Conservation (phyloP, 2,888 invertebrate species). For the Bombyx huttoni region DNA sequence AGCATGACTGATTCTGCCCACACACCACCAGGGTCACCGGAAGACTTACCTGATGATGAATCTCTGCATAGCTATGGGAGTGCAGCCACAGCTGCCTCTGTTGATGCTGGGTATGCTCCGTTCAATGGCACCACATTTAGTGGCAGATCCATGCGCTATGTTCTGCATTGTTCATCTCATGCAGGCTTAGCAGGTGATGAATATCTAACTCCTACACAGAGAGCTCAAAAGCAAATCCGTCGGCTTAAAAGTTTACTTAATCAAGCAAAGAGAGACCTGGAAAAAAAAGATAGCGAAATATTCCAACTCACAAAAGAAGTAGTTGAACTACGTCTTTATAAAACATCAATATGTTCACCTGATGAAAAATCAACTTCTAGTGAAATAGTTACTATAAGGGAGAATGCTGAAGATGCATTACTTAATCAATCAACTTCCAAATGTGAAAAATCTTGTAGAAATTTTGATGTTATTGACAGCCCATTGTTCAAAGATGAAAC, state of each 20-base stretch:
- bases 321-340: conserved; percentile 84
- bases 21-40: conserved; percentile 76
- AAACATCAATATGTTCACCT: conserved; percentile 83
- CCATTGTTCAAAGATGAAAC: conserved; percentile 59
- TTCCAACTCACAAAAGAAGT: conserved; percentile 83
- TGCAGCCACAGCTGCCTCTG: conserved; percentile 83
- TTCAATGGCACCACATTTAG: conserved; percentile 81
- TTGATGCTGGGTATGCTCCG: conserved; percentile 87
- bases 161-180: conserved; percentile 88
- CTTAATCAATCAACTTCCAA: conserved; percentile 44
- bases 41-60: conserved; percentile 80
- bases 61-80: conserved; percentile 86
- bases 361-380: conserved; percentile 86
- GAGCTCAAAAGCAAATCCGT: conserved; percentile 85
- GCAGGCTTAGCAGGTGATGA: conserved; percentile 83
- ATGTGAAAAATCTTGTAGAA: conserved; percentile 43
- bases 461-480: conserved; percentile 63
- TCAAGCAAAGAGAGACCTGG: conserved; percentile 82
- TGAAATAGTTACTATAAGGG: conserved; percentile 81
- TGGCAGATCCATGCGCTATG: conserved; percentile 81
- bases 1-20: conserved; percentile 64
- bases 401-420: conserved; percentile 70
- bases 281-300: conserved; percentile 87
- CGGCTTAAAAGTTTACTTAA: conserved; percentile 80
- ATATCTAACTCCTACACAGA: conserved; percentile 90